Conservation (phyloP, 2,888 invertebrate species). For the Nezara viridula region DNA sequence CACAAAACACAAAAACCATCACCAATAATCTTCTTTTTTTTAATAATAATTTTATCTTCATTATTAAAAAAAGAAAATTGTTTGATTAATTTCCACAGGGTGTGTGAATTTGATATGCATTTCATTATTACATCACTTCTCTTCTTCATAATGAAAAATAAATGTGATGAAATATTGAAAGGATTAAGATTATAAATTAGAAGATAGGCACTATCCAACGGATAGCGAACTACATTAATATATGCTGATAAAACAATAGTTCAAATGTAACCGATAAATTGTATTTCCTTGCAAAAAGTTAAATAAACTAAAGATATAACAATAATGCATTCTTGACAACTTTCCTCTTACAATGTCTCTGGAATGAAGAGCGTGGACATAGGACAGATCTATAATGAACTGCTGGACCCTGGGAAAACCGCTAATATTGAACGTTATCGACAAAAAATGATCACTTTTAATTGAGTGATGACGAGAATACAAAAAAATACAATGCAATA, state of each 20-base stretch:
- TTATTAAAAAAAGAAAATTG: too few species aligned
- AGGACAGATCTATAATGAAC: too few species aligned
- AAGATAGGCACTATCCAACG: neutral
- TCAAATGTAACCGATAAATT: neutral
- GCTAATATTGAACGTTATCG: too few species aligned
- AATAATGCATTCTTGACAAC: neutral
- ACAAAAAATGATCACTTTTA: too few species aligned
- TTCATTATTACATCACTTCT: neutral
- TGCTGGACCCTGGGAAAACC: too few species aligned
- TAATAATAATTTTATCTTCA: too few species aligned
- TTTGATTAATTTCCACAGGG: neutral
- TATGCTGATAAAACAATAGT: neutral
- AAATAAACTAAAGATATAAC: neutral
- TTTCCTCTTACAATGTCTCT: too few species aligned
- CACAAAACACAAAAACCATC: neutral
- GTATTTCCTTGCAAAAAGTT: neutral
- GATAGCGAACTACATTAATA: neutral
- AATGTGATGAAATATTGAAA: neutral
- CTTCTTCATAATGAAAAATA: neutral
- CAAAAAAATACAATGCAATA: too few species aligned
- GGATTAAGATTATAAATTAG: neutral
- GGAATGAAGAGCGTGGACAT: too few species aligned
- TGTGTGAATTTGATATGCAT: neutral
- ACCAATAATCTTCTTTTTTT: neutral
- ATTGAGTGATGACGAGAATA: too few species aligned